phyloP scores from a whole-genome alignment of 2,113 vertebrate species.

The Elgaria multicarinata region DNA sequence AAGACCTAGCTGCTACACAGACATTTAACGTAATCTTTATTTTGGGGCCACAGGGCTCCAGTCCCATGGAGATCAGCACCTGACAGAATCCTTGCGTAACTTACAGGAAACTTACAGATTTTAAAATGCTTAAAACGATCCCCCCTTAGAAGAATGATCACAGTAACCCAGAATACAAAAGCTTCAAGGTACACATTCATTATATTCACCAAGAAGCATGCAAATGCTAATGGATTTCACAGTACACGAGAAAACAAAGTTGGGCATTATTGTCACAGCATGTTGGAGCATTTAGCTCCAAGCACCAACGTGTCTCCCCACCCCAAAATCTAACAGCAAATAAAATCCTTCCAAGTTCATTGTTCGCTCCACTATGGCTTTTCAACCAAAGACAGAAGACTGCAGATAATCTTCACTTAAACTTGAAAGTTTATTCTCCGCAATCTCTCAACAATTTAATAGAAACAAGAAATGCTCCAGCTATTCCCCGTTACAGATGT shows the following conservation, averaged over 20 bases:
- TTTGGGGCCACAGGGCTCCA: neutral
- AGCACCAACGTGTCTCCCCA: constrained; percentile 61
- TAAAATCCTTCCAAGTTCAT: constrained; percentile 55
- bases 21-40: too few species aligned
- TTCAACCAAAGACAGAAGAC: constrained; percentile 5
- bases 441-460: neutral
- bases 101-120: neutral
- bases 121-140: neutral
- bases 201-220: constrained; percentile 54
- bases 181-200: constrained; percentile 57
- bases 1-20: too few species aligned
- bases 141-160: constrained; percentile 15
- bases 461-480: constrained; percentile 27
- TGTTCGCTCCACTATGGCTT: constrained; percentile 59
- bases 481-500: neutral
- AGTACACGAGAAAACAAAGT: constrained; percentile 63
- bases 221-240: constrained; percentile 60
- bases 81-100: neutral
- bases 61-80: neutral
- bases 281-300: constrained; percentile 70
- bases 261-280: constrained; percentile 65
- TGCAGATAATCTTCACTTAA: neutral
- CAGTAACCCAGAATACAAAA: constrained; percentile 57
- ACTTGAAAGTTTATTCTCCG: neutral
- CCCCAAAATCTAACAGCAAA: constrained; percentile 63